A percentile compares a stretch with the other conserved stretches of the same genome.
Evolutionary conservation across 2,113 vertebrate species (phyloP).

Genomic region (Erythrocercus mccallii): DNA sequence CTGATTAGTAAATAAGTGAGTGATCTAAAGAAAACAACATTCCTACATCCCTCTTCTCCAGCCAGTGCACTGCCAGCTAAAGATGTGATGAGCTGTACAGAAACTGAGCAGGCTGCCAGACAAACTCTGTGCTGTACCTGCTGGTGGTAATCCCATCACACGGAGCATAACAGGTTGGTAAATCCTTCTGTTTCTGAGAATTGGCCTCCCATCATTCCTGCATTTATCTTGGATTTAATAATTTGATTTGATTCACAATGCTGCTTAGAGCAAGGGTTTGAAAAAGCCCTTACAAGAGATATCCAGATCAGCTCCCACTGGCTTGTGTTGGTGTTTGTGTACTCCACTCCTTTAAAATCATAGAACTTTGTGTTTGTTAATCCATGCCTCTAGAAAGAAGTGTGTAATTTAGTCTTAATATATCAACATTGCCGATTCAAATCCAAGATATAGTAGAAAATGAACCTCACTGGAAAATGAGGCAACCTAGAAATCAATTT

Average conservation of each 20-base stretch:
- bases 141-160: background rate
- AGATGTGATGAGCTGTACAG: background rate
- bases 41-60: background rate
- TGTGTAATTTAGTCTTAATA: background rate
- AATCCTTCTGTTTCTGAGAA: background rate
- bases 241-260: background rate
- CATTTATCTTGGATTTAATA: background rate
- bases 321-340: background rate
- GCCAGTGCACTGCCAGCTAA: rapidly evolving
- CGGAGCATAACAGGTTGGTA: background rate
- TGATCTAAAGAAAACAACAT: background rate
- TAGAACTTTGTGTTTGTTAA: background rate
- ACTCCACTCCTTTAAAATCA: background rate
- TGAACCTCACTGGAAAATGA: background rate
- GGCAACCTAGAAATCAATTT: background rate
- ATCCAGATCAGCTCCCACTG: background rate
- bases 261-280: background rate
- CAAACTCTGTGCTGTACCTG: background rate
- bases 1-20: background rate
- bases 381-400: background rate
- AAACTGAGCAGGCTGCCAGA: background rate
- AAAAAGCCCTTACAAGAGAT: background rate
- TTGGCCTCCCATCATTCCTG: background rate
- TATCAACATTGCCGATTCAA: background rate
- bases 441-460: background rate